Conservation (phyloP, 2,113 vertebrate species). For the Heteronetta atricapilla region DNA sequence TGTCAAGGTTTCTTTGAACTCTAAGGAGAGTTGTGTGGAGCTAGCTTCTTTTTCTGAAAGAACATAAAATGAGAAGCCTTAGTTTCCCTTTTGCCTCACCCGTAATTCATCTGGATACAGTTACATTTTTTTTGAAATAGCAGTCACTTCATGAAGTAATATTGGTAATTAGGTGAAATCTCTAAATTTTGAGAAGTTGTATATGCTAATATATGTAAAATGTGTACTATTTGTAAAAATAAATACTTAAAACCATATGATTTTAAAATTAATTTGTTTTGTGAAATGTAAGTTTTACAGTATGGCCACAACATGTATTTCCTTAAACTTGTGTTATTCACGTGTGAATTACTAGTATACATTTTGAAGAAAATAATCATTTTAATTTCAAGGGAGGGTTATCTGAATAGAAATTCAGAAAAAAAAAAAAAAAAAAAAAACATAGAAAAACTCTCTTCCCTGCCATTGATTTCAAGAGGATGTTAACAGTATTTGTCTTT, state of each 20-base stretch:
- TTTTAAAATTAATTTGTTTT: neutral
- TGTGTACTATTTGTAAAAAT: neutral
- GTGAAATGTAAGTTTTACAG: neutral
- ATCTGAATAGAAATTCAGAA: neutral
- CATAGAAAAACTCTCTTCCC: neutral
- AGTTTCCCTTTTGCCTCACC: neutral
- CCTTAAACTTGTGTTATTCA: neutral
- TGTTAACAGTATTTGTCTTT: neutral
- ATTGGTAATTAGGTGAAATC: neutral
- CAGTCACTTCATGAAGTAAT: neutral
- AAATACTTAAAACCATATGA: neutral
- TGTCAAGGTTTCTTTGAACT: neutral
- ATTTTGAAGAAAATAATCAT: neutral
- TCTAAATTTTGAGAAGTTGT: neutral
- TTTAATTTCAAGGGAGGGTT: neutral
- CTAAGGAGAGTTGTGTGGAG: neutral
- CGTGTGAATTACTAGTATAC: neutral
- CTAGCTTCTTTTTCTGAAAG: neutral
- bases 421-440: neutral
- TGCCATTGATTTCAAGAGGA: neutral
- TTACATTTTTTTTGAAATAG: neutral
- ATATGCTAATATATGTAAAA: neutral
- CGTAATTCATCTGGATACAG: neutral
- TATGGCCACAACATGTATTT: neutral
- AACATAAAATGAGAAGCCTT: neutral